Base-by-base conservation (phyloP, 2,888 invertebrate genomes). In the Erebia ligea region DNA sequence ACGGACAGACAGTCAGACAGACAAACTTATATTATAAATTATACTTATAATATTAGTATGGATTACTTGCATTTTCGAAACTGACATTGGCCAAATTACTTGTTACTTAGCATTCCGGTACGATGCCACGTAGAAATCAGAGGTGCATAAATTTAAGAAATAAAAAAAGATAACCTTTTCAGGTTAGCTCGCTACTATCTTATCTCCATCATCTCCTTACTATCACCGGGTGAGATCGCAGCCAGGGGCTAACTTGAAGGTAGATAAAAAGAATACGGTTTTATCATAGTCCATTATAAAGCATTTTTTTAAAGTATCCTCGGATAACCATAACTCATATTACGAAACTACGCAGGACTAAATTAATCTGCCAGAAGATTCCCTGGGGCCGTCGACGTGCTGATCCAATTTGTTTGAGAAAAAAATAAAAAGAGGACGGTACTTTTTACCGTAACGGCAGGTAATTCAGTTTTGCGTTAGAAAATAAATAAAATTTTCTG, bases 351-450 rank as follows among this genome's bases (percentile, higher is more conserved):
- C 64, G 70, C 25, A 69, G 69, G 61, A 56, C 69, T 68, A 73
- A 76, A 74, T 76, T 75, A 73, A 73, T 73, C 73, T 70, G 67
- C 67, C 71, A 71, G 68, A 73, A 70, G 68, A 70, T 62, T 76
- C 85, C 83, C 75, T 34, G 73, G 74, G 80, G 76, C 77, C 71
- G 77, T 80, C 78, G 67, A 74, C 80, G 79, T 76, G 77, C 79
- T 78, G 80, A 85, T 84, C 84, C 82, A 84, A 87, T 86, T 87
- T 82, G 80, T 83, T 85, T 83, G 79, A 79, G 76, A 76, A 86
- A 83, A 82, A 86, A 86, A 85, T 84, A 78, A 62, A 48, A 62
- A 62, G 17, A 56, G 13, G 19, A 42, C 56, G 65, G 65, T 50
- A 67, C 66, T 71, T 70, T 68, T 67, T 59, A 72, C 63, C 71